Evolutionary conservation across 2,113 vertebrate species (phyloP).

Genomic region (Apus apus): DNA sequence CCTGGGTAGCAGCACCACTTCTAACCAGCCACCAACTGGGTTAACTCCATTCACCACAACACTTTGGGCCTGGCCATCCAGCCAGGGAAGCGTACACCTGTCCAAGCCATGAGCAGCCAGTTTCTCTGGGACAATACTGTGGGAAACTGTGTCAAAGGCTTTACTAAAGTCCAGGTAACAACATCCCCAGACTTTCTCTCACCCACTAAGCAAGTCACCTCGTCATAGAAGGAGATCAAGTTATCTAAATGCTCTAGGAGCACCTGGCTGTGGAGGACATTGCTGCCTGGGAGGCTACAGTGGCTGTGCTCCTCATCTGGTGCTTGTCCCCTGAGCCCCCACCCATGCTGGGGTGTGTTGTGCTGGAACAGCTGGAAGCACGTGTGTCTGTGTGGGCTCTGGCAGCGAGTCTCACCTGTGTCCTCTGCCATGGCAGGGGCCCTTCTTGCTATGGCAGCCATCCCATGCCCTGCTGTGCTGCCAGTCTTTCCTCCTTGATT

Average conservation of each 20-base stretch:
- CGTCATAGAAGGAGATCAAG: neutral
- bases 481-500: neutral
- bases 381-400: neutral
- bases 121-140: neutral
- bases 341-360: accelerated
- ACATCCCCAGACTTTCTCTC: neutral
- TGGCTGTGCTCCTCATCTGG: neutral
- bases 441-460: neutral
- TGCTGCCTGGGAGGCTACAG: neutral
- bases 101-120: neutral
- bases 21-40: accelerated
- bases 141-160: neutral
- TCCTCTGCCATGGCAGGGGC: neutral
- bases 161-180: neutral
- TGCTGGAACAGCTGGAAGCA: neutral
- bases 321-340: neutral
- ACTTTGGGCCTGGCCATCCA: neutral
- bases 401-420: neutral
- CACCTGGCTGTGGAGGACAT: accelerated
- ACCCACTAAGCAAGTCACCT: accelerated
- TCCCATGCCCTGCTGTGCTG: neutral
- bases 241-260: neutral
- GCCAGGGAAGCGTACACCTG: accelerated
- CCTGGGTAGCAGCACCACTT: no score
- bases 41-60: neutral